Evolutionary conservation across 1,140 invertebrate species (phyloP).

Genomic region (Contarinia nasturtii): DNA sequence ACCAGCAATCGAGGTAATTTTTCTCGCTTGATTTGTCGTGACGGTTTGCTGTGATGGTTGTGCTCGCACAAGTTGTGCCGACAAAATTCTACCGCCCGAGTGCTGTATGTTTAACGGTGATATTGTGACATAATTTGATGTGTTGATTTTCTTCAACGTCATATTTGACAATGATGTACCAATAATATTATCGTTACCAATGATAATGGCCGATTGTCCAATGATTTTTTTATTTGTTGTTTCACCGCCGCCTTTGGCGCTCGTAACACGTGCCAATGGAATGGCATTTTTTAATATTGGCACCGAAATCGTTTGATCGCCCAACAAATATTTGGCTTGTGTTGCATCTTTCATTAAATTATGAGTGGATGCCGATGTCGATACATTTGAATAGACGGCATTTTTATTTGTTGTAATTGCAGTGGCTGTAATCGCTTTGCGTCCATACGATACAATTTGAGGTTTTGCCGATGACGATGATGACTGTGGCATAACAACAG

Average conservation of each 20-base stretch:
- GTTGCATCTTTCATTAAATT: constrained; percentile 12
- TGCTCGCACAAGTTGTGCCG: constrained; percentile 14
- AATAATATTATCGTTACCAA: no score
- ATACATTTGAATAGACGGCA: background rate
- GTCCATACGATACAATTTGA: background rate
- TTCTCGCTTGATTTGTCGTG: background rate
- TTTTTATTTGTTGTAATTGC: background rate
- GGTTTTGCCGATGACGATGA: background rate
- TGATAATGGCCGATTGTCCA: constrained; percentile 6
- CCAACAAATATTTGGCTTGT: constrained; percentile 30
- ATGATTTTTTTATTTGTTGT: constrained; percentile 4
- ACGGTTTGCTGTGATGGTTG: constrained; percentile 12
- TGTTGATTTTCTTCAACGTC: constrained; percentile 12
- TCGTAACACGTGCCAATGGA: background rate
- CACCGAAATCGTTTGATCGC: constrained; percentile 37
- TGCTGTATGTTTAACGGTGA: constrained; percentile 19
- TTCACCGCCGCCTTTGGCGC: no score
- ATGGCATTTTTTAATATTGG: constrained; percentile 32
- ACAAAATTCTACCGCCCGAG: constrained; percentile 16
- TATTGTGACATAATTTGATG: constrained; percentile 17
- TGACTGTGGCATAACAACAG: background rate
- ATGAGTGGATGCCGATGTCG: background rate
- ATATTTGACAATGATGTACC: constrained; percentile 9
- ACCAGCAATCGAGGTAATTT: constrained; percentile 20
- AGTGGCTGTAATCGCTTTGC: background rate